Percentiles rank a stretch among this genome's conserved stretches.
phyloP scores from a whole-genome alignment of 2,888 invertebrate genomes.

The Loripinus fragilis region DNA sequence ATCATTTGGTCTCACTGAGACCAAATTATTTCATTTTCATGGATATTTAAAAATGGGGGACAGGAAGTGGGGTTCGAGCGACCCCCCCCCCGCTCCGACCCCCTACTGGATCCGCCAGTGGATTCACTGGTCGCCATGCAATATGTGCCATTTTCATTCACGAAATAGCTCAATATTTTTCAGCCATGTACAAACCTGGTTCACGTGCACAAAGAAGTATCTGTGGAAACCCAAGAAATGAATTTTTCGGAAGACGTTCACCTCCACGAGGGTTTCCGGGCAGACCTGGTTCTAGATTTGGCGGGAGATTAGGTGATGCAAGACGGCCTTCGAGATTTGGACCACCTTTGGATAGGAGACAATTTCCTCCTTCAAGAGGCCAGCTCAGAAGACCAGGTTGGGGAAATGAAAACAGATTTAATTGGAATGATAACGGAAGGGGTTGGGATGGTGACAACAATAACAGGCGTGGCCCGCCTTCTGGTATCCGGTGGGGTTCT shows the following conservation, averaged over 20 bases:
- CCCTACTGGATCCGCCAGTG: no score
- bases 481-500: not conserved
- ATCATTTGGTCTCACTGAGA: no score
- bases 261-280: not conserved
- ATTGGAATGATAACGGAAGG: not conserved
- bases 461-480: not conserved
- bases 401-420: not conserved
- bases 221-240: slow-evolving; percentile 20
- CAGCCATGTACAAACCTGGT: slow-evolving; percentile 51
- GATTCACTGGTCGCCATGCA: no score
- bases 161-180: no score
- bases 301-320: not conserved
- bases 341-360: not conserved
- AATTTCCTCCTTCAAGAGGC: not conserved
- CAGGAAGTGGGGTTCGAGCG: no score
- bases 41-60: no score
- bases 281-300: not conserved
- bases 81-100: no score
- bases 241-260: slow-evolving; percentile 8
- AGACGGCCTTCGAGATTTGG: not conserved
- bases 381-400: not conserved
- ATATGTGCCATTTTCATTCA: no score
- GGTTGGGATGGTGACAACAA: not conserved
- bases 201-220: slow-evolving; percentile 44
- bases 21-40: no score